Evolutionary conservation across 2,888 invertebrate genomes (phyloP).

Genomic region (Cyclophora albipunctata): DNA sequence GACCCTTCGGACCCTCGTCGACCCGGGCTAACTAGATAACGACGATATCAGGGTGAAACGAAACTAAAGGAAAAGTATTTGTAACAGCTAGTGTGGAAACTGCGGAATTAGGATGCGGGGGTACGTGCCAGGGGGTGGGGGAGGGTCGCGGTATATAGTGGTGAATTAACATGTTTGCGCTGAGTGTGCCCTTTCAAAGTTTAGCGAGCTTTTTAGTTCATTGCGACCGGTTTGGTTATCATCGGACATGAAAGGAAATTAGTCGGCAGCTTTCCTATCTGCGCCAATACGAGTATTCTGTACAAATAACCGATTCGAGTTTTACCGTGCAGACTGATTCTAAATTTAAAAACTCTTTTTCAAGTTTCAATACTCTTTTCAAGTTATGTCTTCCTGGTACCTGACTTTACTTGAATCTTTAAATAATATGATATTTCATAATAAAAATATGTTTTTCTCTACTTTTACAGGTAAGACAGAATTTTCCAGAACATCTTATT

Average conservation of each 20-base stretch:
- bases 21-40: conserved; percentile 72
- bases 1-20: conserved; percentile 62
- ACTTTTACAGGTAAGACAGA: too few species aligned
- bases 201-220: background rate
- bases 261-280: too few species aligned
- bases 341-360: too few species aligned
- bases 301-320: too few species aligned
- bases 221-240: background rate
- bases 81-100: conserved; percentile 59
- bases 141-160: conserved; percentile 49
- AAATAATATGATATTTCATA: too few species aligned
- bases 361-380: too few species aligned
- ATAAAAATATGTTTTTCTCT: too few species aligned
- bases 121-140: conserved; percentile 22
- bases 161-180: conserved; percentile 52
- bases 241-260: background rate
- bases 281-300: too few species aligned
- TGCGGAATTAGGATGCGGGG: conserved; percentile 47
- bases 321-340: too few species aligned
- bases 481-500: too few species aligned
- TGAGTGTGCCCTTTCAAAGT: conserved; percentile 9
- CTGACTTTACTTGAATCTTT: too few species aligned
- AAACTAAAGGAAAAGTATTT: conserved; percentile 71
- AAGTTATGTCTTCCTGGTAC: too few species aligned
- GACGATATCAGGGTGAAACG: conserved; percentile 58